phyloP scores from a whole-genome alignment of 2,113 vertebrate species.

The Mus spicilegus region DNA sequence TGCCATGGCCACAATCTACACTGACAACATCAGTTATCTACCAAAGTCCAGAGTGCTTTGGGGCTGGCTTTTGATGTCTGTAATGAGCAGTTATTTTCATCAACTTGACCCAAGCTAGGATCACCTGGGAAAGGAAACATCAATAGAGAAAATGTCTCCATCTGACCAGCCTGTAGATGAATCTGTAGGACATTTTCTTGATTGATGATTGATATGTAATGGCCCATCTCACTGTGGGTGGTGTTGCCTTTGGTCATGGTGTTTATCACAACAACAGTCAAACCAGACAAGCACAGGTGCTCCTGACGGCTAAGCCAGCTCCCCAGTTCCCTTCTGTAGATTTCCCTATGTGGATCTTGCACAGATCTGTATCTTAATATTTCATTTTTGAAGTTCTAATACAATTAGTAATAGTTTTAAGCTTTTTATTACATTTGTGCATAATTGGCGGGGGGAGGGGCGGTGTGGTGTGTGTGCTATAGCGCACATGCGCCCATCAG shows the following conservation, averaged over 20 bases:
- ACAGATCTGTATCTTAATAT: background rate
- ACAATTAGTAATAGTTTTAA: background rate
- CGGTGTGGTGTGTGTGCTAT: accelerated
- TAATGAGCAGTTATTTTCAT: background rate
- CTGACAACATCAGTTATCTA: too few relatives aligned
- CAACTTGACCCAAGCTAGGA: background rate
- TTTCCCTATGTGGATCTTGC: background rate
- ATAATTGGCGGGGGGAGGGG: background rate
- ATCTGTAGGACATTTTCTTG: background rate
- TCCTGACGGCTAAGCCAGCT: background rate
- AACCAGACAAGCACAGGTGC: background rate
- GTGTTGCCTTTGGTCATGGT: background rate
- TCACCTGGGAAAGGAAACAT: background rate
- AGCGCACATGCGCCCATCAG: background rate
- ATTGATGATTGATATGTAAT: background rate
- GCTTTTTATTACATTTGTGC: background rate
- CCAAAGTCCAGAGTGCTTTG: too few relatives aligned
- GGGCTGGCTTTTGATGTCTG: too few relatives aligned
- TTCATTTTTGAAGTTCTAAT: background rate
- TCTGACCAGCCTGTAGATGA: background rate
- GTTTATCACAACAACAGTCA: background rate
- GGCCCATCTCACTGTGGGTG: background rate
- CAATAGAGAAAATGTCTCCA: background rate
- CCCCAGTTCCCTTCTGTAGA: background rate
- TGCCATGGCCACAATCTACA: too few relatives aligned